These are phyloP conservation scores for Gobiocypris rarus DNA, from an alignment of 2,113 vertebrate genomes.

Conservation along the genomic window DNA sequence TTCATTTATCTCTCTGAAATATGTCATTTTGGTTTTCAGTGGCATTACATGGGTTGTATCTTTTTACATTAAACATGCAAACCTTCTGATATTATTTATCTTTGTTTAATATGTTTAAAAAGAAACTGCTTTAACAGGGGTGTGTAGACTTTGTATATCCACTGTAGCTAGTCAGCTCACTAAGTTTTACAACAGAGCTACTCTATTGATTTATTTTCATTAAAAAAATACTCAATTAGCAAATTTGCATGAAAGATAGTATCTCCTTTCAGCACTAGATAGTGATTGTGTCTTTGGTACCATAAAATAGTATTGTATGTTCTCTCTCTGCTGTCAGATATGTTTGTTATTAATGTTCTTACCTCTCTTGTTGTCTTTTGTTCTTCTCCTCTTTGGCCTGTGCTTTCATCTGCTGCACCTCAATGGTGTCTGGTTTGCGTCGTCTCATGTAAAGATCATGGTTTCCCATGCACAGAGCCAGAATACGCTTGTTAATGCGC, in stretches of 20 bases:
- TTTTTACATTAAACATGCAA: too few species aligned
- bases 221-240: neutral
- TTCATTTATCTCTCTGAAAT: too few species aligned
- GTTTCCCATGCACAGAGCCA: constrained; percentile 98
- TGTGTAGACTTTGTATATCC: too few species aligned
- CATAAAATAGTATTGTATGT: neutral
- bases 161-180: neutral
- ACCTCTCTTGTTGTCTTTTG: constrained; percentile 97
- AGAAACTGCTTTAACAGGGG: too few species aligned
- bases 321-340: neutral
- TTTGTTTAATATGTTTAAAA: too few species aligned
- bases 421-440: constrained; percentile 95
- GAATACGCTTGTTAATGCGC: constrained; percentile 94
- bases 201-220: neutral
- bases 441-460: constrained; percentile 98
- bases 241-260: neutral
- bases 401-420: constrained; percentile 99
- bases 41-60: too few species aligned
- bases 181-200: neutral
- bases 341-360: constrained; percentile 23
- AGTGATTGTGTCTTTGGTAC: neutral
- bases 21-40: too few species aligned
- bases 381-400: constrained; percentile 96
- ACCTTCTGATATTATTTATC: too few species aligned
- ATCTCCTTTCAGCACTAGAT: neutral